Evolutionary conservation across 1,140 invertebrate species (phyloP).

Genomic region (Camponotus vicinus): DNA sequence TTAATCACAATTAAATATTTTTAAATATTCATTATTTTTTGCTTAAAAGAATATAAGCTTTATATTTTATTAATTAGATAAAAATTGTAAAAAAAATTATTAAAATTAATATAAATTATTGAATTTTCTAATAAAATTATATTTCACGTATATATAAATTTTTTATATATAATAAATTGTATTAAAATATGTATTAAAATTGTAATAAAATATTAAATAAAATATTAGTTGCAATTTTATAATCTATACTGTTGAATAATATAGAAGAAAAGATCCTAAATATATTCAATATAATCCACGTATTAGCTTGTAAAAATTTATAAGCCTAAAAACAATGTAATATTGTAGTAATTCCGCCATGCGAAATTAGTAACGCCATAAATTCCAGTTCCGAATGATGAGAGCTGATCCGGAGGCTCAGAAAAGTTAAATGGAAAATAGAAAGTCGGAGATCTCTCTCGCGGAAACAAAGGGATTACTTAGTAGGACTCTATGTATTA

Average conservation of each 20-base stretch:
- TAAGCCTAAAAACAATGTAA: not conserved
- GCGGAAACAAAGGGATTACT: slow-evolving; percentile 54
- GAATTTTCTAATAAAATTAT: too few relatives aligned
- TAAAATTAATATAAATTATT: too few relatives aligned
- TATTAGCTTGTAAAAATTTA: slow-evolving; percentile 8
- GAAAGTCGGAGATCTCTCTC: slow-evolving; percentile 42
- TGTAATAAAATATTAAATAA: not conserved
- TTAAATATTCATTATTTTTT: not conserved
- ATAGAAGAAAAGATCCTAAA: not conserved
- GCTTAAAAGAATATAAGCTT: not conserved
- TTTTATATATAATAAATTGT: too few relatives aligned
- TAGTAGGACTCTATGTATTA: slow-evolving; percentile 54
- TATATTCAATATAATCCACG: not conserved
- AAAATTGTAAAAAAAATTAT: not conserved
- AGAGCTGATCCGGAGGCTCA: slow-evolving; percentile 38
- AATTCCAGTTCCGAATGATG: slow-evolving; percentile 32
- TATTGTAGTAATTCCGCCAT: not conserved
- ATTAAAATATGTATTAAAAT: too few relatives aligned
- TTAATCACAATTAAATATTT: not conserved
- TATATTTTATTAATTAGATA: slow-evolving; percentile 2
- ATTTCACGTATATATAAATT: too few relatives aligned
- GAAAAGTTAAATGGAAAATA: slow-evolving; percentile 59
- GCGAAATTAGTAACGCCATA: slow-evolving; percentile 35
- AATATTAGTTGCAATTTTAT: not conserved
- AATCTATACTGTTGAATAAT: not conserved